Base-by-base conservation (phyloP, 2,113 vertebrate genomes). In the Phrynosoma blainvillii region DNA sequence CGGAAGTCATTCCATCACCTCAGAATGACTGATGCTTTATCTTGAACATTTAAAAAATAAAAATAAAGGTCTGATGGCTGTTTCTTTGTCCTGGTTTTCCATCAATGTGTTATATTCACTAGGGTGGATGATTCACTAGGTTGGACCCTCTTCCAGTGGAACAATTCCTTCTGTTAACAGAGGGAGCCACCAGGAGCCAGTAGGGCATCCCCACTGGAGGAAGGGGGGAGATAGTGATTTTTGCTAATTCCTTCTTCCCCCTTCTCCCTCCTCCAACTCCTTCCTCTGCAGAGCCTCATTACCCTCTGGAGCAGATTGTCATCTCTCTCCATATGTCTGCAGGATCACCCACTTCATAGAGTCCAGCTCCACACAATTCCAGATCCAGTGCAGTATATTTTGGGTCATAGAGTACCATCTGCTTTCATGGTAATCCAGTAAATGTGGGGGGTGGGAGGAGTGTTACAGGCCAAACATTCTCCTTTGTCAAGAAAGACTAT, bases 11-110 rank as follows among this genome's bases (percentile, higher is more conserved):
- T 52, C 77, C 16, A 4, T 68, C 71, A 32, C 52, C 32, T 30
- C 0, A 0, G 25, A 52, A 8, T 40, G 5, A 12, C 5, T 20
- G 47, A 25, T 2, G 16, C 18, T 18, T 27, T 40, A 27, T 74
- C 47, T 40, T 1, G 14, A 32, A 0, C 52, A 86, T 36, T 36
- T 36, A 36, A 36, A 36, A 36, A 36, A 36, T 36, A 36, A 36
- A 36, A 36, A 18, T 62, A 18, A 16, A 59, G 14, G 18, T 20
- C 0, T 79, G 54, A 1, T 20, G 3, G 0, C 0, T 36, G 30
- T 73, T 79, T 30, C 12, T 66, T 77, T 27, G 54, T 77, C 18
- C 40, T 86, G 5, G 32, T 25, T 86, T 78, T 47, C 65, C 21
- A 16, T 52, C 56, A 79, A 32, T 32, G 68, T 7, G 30, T 54